A percentile compares a stretch with the other conserved stretches of the same genome.
phyloP scores from a whole-genome alignment of 2,888 invertebrate species.

The Drosophila neonasuta region DNA sequence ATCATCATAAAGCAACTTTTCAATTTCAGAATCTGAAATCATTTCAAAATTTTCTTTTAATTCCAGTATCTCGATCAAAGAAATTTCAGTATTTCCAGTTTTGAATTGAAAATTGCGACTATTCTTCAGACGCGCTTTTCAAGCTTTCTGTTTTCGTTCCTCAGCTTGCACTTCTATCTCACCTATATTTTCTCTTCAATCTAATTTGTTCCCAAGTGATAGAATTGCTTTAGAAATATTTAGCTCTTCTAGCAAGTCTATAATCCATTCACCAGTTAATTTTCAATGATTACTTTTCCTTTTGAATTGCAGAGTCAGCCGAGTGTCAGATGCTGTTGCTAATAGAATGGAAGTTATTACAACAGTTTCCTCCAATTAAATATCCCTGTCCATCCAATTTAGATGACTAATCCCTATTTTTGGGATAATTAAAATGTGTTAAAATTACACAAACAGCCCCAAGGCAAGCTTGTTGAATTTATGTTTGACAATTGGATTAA shows the following conservation, averaged over 20 bases:
- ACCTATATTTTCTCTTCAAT: background rate
- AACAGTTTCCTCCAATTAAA: background rate
- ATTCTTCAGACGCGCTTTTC: background rate
- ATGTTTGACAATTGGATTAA: background rate
- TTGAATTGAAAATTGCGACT: conserved; percentile 14
- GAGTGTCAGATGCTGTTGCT: background rate
- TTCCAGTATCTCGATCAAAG: background rate
- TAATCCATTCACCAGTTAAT: background rate
- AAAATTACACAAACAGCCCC: background rate
- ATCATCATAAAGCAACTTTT: background rate
- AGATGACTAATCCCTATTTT: background rate
- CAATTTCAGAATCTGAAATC: conserved; percentile 4
- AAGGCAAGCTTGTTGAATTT: conserved; percentile 2
- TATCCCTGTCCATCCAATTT: background rate
- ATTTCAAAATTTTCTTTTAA: background rate
- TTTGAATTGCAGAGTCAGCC: background rate
- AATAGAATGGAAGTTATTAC: background rate
- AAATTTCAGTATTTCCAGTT: conserved; percentile 2
- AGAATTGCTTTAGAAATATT: background rate
- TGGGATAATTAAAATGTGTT: conserved; percentile 1
- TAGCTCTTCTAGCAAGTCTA: background rate
- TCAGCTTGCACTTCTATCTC: background rate
- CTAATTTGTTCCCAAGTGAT: background rate
- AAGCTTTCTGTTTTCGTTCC: background rate
- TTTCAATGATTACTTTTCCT: background rate